phyloP scores from a whole-genome alignment of 2,113 vertebrate species.

The Gymnarchus niloticus region DNA sequence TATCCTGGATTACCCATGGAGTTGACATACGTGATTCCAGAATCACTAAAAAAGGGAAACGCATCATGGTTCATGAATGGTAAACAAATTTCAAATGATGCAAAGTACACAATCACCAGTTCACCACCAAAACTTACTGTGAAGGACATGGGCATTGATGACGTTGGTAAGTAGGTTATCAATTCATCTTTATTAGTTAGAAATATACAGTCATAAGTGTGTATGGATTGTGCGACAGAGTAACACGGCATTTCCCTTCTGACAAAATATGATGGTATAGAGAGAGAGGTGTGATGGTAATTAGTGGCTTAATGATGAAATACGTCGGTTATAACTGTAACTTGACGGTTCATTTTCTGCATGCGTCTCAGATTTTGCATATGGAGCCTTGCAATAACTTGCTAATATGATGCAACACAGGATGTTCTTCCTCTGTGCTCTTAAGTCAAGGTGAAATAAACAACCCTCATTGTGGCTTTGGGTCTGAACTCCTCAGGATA shows the following conservation, averaged over 20 bases:
- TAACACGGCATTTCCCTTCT: neutral
- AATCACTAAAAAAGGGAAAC: neutral
- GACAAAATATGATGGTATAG: no score
- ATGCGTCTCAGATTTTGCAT: neutral
- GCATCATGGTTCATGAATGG: neutral
- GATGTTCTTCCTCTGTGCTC: no score
- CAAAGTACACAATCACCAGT: conserved; percentile 1
- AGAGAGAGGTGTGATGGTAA: neutral
- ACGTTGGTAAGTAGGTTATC: neutral
- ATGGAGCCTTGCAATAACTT: neutral
- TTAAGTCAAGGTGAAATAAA: no score
- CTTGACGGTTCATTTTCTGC: neutral
- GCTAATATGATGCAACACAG: no score
- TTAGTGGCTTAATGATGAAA: neutral
- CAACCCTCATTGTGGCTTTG: no score
- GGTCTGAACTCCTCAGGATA: no score
- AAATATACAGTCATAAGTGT: no score
- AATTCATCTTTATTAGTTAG: neutral
- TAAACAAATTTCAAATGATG: neutral
- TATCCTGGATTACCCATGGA: neutral
- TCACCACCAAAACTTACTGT: neutral
- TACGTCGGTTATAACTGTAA: neutral
- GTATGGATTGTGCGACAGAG: no score
- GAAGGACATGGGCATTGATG: neutral
- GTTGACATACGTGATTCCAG: neutral